These are phyloP conservation scores for Drosophila testacea DNA, from an alignment of 2,888 invertebrate species.

Conservation along the genomic window DNA sequence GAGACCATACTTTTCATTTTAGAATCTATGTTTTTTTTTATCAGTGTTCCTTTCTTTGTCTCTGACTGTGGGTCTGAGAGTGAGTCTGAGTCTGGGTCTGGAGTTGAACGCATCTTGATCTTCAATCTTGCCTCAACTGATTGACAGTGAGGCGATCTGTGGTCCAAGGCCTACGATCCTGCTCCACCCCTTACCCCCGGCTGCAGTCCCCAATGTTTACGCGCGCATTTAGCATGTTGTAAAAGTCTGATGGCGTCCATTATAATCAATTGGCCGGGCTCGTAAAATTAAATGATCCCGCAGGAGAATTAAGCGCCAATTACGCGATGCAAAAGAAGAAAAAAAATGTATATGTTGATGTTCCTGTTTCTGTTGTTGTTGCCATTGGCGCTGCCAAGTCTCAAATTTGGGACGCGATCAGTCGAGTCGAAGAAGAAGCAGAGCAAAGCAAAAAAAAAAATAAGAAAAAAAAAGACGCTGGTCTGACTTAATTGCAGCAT, in stretches of 20 bases:
- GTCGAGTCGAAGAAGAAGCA: slow-evolving; percentile 35
- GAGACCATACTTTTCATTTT: too few relatives aligned
- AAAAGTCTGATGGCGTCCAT: slow-evolving; percentile 84
- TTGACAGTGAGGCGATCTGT: slow-evolving; percentile 63
- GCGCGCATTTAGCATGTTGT: slow-evolving; percentile 84
- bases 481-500: slow-evolving; percentile 85
- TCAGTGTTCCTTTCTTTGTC: slow-evolving; percentile 5
- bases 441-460: slow-evolving; percentile 30
- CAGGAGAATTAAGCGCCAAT: slow-evolving; percentile 85
- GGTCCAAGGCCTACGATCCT: slow-evolving; percentile 33
- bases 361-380: slow-evolving; percentile 41
- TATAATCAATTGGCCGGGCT: slow-evolving; percentile 85
- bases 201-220: slow-evolving; percentile 67
- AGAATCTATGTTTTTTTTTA: too few relatives aligned
- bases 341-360: slow-evolving; percentile 34
- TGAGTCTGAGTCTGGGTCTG: slow-evolving; percentile 9
- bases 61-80: neutral
- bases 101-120: slow-evolving; percentile 55
- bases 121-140: slow-evolving; percentile 61
- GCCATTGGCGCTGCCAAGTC: slow-evolving; percentile 72
- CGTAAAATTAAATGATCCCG: slow-evolving; percentile 85
- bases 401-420: slow-evolving; percentile 73
- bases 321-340: slow-evolving; percentile 72
- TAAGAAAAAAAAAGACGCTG: slow-evolving; percentile 44
- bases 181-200: slow-evolving; percentile 1